Percentiles rank a stretch among this genome's conserved stretches.
phyloP scores from a whole-genome alignment of 2,888 invertebrate genomes.

The Candidula unifasciata region DNA sequence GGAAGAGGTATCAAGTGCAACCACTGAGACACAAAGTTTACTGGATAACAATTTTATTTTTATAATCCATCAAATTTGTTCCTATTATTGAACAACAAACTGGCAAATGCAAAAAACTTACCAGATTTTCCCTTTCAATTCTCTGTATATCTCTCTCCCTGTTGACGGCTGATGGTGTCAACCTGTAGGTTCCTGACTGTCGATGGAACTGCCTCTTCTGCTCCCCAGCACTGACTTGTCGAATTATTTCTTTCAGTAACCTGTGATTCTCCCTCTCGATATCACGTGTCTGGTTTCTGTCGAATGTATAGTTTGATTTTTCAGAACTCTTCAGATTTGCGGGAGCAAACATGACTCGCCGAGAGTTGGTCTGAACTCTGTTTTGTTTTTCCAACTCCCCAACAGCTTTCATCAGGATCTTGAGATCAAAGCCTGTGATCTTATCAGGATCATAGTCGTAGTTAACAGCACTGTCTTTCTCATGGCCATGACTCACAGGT shows the following conservation, averaged over 20 bases:
- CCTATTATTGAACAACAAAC: not conserved
- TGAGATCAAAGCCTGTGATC: slow-evolving; percentile 66
- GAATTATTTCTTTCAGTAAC: slow-evolving; percentile 71
- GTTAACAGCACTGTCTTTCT: slow-evolving; percentile 38
- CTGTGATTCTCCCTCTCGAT: slow-evolving; percentile 75
- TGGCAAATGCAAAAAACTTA: slow-evolving; percentile 64
- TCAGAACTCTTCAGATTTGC: slow-evolving; percentile 54
- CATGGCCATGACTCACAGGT: slow-evolving; percentile 34
- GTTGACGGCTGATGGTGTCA: slow-evolving; percentile 79
- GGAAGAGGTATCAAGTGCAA: too few relatives aligned
- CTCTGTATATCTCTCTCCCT: slow-evolving; percentile 79
- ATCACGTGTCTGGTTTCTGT: slow-evolving; percentile 62
- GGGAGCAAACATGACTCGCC: slow-evolving; percentile 71
- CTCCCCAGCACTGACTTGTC: slow-evolving; percentile 56
- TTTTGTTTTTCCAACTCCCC: slow-evolving; percentile 72
- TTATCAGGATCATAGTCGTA: slow-evolving; percentile 53
- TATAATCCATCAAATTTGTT: too few relatives aligned
- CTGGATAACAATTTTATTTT: too few relatives aligned
- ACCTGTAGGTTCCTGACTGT: slow-evolving; percentile 46
- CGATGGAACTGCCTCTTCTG: slow-evolving; percentile 51
- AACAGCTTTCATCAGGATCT: slow-evolving; percentile 72
- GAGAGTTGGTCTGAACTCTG: slow-evolving; percentile 65
- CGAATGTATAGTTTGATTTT: slow-evolving; percentile 68
- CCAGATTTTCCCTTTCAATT: slow-evolving; percentile 81
- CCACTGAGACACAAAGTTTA: too few relatives aligned